Percentiles rank a stretch among this genome's conserved stretches.
Conservation (phyloP, 2,113 vertebrate species). For the Clarias batrachus region DNA sequence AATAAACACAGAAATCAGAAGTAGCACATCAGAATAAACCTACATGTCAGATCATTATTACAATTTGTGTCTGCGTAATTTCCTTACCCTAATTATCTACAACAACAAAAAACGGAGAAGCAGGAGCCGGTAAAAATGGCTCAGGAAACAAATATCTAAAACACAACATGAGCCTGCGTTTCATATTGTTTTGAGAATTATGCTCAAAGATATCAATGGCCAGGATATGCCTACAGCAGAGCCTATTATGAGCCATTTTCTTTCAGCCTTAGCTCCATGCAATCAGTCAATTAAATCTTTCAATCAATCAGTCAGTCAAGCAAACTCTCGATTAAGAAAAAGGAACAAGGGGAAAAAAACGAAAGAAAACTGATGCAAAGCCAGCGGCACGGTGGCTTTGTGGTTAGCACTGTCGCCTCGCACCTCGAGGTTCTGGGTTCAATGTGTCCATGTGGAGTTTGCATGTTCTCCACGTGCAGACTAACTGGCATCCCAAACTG, state of each 20-base stretch:
- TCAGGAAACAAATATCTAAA: background rate
- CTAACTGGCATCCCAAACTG: too few species aligned
- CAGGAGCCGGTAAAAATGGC: background rate
- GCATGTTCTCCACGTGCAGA: too few species aligned
- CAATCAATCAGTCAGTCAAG: background rate
- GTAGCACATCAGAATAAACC: background rate
- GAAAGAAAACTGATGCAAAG: slow-evolving; percentile 55
- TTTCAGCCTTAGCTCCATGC: slow-evolving; percentile 59
- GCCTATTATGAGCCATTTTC: slow-evolving; percentile 50
- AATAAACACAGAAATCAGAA: background rate
- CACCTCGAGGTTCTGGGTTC: too few species aligned
- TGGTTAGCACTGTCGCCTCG: too few species aligned
- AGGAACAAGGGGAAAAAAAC: background rate
- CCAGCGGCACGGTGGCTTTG: slow-evolving; percentile 55
- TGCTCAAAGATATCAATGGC: slow-evolving; percentile 44
- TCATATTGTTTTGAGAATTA: slow-evolving; percentile 12
- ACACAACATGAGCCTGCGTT: background rate
- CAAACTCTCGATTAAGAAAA: background rate
- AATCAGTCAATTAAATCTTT: background rate
- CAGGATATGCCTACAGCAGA: slow-evolving; percentile 45
- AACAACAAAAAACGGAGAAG: background rate
- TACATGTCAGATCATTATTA: background rate
- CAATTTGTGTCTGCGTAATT: background rate
- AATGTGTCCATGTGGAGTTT: too few species aligned
- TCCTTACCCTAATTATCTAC: too few species aligned